Conservation (phyloP, 2,113 vertebrate species). For the Albula glossodonta region DNA sequence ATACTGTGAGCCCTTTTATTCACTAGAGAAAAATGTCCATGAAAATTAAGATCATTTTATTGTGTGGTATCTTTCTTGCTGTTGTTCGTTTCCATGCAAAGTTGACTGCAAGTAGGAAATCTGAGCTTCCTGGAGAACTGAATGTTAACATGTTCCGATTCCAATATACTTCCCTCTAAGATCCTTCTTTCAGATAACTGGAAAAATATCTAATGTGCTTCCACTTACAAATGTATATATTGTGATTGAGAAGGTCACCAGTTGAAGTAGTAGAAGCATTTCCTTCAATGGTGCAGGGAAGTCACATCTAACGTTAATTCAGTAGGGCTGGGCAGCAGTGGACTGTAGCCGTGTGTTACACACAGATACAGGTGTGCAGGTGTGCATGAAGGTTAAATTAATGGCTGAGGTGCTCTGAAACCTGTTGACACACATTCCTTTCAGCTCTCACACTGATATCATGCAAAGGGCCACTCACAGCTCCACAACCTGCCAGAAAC, state of each 20-base stretch:
- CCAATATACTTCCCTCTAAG: background rate
- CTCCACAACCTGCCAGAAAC: background rate
- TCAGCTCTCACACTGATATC: background rate
- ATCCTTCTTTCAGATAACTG: background rate
- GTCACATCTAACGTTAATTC: background rate
- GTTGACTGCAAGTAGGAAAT: background rate
- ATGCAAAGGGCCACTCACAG: conserved; percentile 9
- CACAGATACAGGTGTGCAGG: background rate
- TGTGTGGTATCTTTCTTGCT: background rate
- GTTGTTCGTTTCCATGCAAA: background rate
- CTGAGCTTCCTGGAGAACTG: background rate
- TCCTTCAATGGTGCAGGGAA: background rate
- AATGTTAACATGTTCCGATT: background rate
- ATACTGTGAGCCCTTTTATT: too few species aligned
- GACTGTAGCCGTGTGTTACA: background rate
- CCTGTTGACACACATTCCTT: background rate
- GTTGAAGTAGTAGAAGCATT: too few species aligned
- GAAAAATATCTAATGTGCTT: background rate
- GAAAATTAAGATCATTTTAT: background rate
- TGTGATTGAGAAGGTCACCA: too few species aligned
- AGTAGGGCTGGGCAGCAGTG: background rate
- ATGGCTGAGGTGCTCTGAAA: background rate
- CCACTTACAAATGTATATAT: background rate
- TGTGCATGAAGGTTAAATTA: background rate
- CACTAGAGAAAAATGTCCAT: background rate